Percentiles rank a stretch among this genome's conserved stretches.
Evolutionary conservation across 2,797 vertebrate genomes (phyloP).

Genomic region (Dallia pectoralis): DNA sequence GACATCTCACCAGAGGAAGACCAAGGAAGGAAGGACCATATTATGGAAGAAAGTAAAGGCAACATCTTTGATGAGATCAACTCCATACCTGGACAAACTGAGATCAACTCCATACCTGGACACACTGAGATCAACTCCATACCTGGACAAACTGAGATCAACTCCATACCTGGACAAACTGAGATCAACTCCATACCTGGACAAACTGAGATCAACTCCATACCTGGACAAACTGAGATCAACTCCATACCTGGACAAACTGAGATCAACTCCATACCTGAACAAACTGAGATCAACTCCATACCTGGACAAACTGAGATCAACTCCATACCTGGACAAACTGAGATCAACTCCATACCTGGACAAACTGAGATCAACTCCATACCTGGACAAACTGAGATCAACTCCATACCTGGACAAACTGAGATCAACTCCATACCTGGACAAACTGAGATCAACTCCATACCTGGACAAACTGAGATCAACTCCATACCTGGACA

Average conservation of each 20-base stretch:
- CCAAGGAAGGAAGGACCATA: not conserved
- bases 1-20: not conserved
- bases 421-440: not conserved
- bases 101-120: not conserved
- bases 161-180: not conserved
- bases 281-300: not conserved
- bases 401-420: not conserved
- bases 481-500: not conserved
- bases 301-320: not conserved
- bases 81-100: not conserved
- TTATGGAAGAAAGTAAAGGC: not conserved
- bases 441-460: not conserved
- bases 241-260: not conserved
- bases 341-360: not conserved
- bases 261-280: not conserved
- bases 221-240: not conserved
- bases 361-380: not conserved
- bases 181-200: too few species aligned
- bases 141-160: not conserved
- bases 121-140: not conserved
- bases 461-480: not conserved
- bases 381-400: not conserved
- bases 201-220: not conserved
- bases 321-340: not conserved
- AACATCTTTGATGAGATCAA: not conserved